Evolutionary conservation across 2,797 vertebrate genomes (phyloP).

Genomic region (Lycodopsis pacificus): DNA sequence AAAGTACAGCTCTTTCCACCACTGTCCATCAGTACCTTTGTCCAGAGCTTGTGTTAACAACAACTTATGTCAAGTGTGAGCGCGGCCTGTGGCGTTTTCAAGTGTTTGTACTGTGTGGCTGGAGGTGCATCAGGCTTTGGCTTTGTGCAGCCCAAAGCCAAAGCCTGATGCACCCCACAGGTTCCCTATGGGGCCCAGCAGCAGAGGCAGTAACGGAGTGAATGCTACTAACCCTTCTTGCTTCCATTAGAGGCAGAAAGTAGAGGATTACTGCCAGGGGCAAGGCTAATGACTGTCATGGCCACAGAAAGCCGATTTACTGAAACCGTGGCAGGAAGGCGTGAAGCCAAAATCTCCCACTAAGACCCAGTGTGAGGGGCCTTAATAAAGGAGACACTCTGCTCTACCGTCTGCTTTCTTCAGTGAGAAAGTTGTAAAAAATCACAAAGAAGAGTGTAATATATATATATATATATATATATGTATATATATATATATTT

Average conservation of each 20-base stretch:
- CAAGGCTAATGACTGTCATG: constrained; percentile 86
- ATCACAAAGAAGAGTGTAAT: constrained; percentile 31
- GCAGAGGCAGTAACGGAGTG: constrained; percentile 54
- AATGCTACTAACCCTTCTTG: constrained; percentile 70
- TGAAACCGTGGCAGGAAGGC: constrained; percentile 81
- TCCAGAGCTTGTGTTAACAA: constrained; percentile 27
- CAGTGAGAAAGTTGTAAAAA: constrained; percentile 52
- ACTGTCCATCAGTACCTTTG: not conserved
- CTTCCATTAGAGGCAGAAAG: constrained; percentile 84
- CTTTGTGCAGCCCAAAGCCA: constrained; percentile 48
- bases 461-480: constrained; percentile 28
- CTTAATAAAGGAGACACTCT: constrained; percentile 80
- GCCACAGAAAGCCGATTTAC: constrained; percentile 86
- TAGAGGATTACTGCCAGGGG: constrained; percentile 85
- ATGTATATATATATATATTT: constrained; percentile 31
- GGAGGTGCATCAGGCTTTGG: constrained; percentile 44
- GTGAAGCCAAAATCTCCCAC: constrained; percentile 85
- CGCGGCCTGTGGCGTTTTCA: constrained; percentile 13
- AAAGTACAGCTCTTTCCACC: not conserved
- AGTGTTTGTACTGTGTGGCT: constrained; percentile 35
- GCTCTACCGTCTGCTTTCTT: constrained; percentile 57
- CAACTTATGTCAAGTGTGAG: constrained; percentile 29
- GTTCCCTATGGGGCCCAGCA: constrained; percentile 62
- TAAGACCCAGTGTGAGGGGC: constrained; percentile 80
- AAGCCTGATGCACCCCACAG: no score